These are phyloP conservation scores for Clupea harengus DNA, from an alignment of 2,113 vertebrate species.

Conservation along the genomic window DNA sequence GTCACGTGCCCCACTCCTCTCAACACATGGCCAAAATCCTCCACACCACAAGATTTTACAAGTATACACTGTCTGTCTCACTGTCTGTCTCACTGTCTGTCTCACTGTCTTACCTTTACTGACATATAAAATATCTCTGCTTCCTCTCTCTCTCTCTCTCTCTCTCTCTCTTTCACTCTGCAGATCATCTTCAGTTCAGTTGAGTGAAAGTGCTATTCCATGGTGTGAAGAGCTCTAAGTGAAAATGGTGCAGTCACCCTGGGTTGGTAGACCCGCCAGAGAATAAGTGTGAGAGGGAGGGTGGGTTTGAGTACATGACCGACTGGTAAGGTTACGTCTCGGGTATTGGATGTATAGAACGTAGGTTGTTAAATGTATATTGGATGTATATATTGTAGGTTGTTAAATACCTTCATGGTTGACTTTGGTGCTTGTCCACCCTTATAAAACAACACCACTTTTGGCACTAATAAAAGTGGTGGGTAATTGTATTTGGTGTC, in stretches of 20 bases:
- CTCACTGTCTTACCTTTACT: not conserved
- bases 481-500: no score
- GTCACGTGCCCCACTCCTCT: not conserved
- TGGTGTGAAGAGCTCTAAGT: not conserved
- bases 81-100: not conserved
- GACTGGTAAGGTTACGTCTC: not conserved
- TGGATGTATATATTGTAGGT: not conserved
- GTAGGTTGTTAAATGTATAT: not conserved
- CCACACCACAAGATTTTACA: not conserved
- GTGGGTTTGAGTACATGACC: not conserved
- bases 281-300: not conserved
- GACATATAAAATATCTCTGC: not conserved
- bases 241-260: not conserved
- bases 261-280: not conserved
- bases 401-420: no score
- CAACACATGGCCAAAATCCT: not conserved
- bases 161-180: not conserved
- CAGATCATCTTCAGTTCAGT: not conserved
- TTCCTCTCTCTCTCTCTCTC: not conserved
- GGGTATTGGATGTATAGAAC: not conserved
- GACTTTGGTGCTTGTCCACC: no score
- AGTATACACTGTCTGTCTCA: no score
- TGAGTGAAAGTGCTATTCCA: conserved; percentile 9
- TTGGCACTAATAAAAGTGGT: no score
- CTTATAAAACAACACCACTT: no score